Base-by-base conservation (phyloP, 2,888 invertebrate species). In the Monopis laevigella region DNA sequence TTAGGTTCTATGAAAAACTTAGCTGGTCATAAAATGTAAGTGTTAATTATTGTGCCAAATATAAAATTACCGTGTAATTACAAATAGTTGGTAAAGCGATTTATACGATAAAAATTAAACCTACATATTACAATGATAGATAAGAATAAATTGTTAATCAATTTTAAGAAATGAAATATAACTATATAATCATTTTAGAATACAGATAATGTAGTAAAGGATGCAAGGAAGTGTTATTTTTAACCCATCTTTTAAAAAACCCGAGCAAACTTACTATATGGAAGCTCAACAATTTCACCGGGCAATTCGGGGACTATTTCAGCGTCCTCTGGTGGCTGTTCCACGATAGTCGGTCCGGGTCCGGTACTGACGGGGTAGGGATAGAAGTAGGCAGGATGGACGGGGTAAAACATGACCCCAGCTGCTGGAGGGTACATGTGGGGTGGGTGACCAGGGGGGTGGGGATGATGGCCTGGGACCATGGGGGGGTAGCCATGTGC, bases 231-330 rank as follows among this genome's bases (percentile, higher is more conserved):
- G 14, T 32, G 32, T 17, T 32, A 32, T 32, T 14, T n/a, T n/a
- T n/a, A n/a, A n/a, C n/a, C n/a, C n/a, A n/a, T n/a, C 12, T 12
- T 29, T 11, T 11, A 13, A 29, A n/a, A 29, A n/a, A n/a, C n/a
- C n/a, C n/a, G n/a, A n/a, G n/a, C n/a, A n/a, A 55, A 78, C 80
- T 80, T 74, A 80, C 80, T 74, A 70, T 73, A 80, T 43, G 80
- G 80, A 47, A 80, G 61, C 56, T 78, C 77, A 56, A 80, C 80
- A 32, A 69, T 73, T 52, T 80, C 80, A 45, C 80, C 80, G 30
- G 78, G 72, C 47, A 78, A 64, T 56, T 69, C 65, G 4, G 80
- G 77, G 32, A 59, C 61, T 11, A 57, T 54, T 26, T 70, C 70
- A 35, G 17, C 17, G 3, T 51, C 54, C 24, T 62, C 61, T 45